phyloP scores from a whole-genome alignment of 1,140 invertebrate genomes.

The Drosophila cardini region DNA sequence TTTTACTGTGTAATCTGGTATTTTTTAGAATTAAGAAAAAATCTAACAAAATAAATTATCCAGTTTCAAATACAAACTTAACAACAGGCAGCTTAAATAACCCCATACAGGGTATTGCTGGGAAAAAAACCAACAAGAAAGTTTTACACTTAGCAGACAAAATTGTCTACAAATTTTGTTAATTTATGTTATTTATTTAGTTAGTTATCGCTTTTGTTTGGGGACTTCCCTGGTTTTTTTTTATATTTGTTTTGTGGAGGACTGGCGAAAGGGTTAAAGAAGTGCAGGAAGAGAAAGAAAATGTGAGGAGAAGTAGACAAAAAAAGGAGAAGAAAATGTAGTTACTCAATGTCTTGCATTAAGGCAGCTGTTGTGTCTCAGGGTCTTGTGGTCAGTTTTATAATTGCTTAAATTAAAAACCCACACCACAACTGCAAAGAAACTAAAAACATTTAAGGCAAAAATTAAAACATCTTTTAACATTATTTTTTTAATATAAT shows the following conservation, averaged over 20 bases:
- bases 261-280: neutral
- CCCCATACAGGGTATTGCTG: neutral
- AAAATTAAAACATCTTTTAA: too few relatives aligned
- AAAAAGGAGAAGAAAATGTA: neutral
- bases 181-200: slow-evolving; percentile 83
- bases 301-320: neutral
- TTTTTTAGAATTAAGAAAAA: too few relatives aligned
- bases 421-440: too few relatives aligned
- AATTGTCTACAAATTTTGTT: slow-evolving; percentile 83
- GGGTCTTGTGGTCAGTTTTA: slow-evolving; percentile 37
- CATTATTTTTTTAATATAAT: too few relatives aligned
- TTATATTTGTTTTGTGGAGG: neutral
- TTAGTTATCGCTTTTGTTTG: slow-evolving; percentile 73
- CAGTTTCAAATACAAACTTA: too few relatives aligned
- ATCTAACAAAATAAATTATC: too few relatives aligned
- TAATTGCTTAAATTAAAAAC: slow-evolving; percentile 44
- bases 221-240: slow-evolving; percentile 19
- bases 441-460: too few relatives aligned
- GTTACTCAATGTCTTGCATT: neutral
- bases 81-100: neutral
- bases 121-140: slow-evolving; percentile 51
- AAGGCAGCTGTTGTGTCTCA: slow-evolving; percentile 30
- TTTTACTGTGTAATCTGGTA: too few relatives aligned
- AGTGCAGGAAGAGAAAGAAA: neutral
- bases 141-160: slow-evolving; percentile 79